phyloP scores from a whole-genome alignment of 2,797 vertebrate species.

The Ceryle rudis region DNA sequence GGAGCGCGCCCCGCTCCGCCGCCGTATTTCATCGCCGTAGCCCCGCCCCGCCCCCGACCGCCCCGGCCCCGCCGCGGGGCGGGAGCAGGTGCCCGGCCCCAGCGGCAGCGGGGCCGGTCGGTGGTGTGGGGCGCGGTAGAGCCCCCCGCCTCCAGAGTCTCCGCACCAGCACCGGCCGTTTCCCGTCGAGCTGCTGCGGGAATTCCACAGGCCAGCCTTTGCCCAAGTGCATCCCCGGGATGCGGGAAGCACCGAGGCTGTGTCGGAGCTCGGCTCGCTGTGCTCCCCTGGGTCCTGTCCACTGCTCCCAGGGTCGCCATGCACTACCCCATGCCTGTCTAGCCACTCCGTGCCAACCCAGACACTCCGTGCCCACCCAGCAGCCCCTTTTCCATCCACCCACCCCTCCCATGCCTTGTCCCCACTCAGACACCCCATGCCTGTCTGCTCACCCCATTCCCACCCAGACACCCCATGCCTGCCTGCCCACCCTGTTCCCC shows the following conservation, averaged over 20 bases:
- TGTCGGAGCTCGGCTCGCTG: neutral
- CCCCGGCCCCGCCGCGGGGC: constrained; percentile 28
- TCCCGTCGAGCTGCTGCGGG: neutral
- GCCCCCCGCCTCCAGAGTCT: too few relatives aligned
- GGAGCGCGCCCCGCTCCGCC: neutral
- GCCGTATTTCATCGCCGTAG: constrained; percentile 18
- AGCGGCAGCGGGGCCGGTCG: neutral
- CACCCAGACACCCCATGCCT: too few relatives aligned
- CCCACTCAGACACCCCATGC: too few relatives aligned
- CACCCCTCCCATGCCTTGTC: neutral
- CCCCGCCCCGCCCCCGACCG: neutral
- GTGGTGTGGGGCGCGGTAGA: neutral
- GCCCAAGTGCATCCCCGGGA: too few relatives aligned
- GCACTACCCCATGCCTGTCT: neutral
- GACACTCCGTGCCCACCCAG: neutral
- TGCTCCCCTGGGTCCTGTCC: neutral
- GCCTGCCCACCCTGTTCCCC: too few relatives aligned
- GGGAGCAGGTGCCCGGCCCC: constrained; percentile 38
- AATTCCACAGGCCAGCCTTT: neutral
- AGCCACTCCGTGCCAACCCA: neutral
- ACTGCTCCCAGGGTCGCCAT: accelerated
- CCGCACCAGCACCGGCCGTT: neutral
- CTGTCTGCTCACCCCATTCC: too few relatives aligned
- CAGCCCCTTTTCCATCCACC: neutral
- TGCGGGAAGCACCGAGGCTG: neutral